A percentile compares a stretch with the other conserved stretches of the same genome.
Evolutionary conservation across 2,797 vertebrate genomes (phyloP).

Genomic region (Sebastes taczanowskii): DNA sequence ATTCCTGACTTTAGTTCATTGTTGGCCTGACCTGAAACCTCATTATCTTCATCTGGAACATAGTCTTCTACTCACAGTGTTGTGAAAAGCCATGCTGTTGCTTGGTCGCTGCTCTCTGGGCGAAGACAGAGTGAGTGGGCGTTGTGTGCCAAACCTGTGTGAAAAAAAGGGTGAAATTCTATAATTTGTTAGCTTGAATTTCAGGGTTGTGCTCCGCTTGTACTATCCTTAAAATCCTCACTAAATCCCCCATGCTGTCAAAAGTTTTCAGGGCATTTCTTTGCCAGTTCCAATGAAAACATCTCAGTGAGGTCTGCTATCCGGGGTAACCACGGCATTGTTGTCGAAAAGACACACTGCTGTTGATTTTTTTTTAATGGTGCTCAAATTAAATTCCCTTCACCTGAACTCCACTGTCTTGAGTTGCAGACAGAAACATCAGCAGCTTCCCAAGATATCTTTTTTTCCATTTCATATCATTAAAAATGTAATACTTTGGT

Average conservation of each 20-base stretch:
- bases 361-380: constrained; percentile 3
- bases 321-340: not conserved
- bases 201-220: not conserved
- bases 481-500: constrained; percentile 1
- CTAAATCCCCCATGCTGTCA: constrained; percentile 36
- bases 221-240: constrained; percentile 5
- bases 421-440: not conserved
- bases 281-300: constrained; percentile 1
- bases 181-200: constrained; percentile 1
- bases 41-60: not conserved
- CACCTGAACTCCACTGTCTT: not conserved
- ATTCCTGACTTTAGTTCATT: not conserved
- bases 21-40: not conserved
- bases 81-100: constrained; percentile 8
- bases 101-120: not conserved
- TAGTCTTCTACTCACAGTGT: not conserved
- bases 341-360: constrained; percentile 2
- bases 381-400: constrained; percentile 11
- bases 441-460: not conserved
- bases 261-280: constrained; percentile 20
- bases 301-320: not conserved
- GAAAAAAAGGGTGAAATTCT: not conserved
- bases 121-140: constrained; percentile 4
- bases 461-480: not conserved
- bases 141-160: constrained; percentile 4